A percentile compares a stretch with the other conserved stretches of the same genome.
Conservation (phyloP, 2,797 vertebrate genomes). For the Phoxinus dragarum region DNA sequence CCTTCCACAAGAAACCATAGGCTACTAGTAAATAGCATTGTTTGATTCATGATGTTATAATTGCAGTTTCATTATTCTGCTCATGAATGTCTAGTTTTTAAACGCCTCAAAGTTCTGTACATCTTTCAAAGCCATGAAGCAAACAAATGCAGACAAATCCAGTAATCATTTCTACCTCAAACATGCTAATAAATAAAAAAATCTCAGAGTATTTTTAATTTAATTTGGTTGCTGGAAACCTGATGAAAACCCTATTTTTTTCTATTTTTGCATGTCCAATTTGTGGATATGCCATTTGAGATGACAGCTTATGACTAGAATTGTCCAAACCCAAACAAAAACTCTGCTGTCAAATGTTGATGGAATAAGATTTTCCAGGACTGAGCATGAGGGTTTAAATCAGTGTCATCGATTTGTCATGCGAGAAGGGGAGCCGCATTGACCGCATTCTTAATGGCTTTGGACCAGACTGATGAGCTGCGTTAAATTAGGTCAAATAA, state of each 20-base stretch:
- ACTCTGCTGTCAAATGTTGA: too few species aligned
- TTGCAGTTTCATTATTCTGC: neutral
- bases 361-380: too few species aligned
- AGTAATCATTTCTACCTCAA: neutral
- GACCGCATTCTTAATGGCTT: neutral
- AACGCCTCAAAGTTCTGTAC: neutral
- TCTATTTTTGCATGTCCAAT: neutral
- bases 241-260: neutral
- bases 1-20: neutral
- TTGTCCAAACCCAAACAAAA: neutral
- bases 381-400: neutral
- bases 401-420: slow-evolving; percentile 1
- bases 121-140: neutral
- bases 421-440: neutral
- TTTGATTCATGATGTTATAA: neutral
- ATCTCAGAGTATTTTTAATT: neutral
- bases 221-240: too few species aligned
- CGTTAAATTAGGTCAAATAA: neutral
- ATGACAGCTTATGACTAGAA: neutral
- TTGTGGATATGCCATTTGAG: neutral
- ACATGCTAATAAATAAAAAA: neutral
- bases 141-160: neutral
- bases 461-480: neutral
- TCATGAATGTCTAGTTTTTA: neutral
- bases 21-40: neutral